Percentiles rank a stretch among this genome's conserved stretches.
phyloP scores from a whole-genome alignment of 2,113 vertebrate species.

The Vulpes vulpes region DNA sequence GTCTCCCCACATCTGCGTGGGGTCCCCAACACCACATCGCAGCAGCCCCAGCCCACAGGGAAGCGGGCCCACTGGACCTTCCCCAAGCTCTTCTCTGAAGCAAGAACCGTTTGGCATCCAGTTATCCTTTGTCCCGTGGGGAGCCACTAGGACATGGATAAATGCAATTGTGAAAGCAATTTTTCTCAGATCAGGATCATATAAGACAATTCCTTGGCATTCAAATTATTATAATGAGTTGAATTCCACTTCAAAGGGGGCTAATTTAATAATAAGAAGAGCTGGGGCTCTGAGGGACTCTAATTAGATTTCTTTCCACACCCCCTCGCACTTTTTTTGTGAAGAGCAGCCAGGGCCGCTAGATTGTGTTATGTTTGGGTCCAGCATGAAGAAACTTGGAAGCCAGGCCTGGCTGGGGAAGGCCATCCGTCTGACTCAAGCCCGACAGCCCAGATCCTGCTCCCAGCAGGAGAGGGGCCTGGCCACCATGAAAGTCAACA shows the following conservation, averaged over 20 bases:
- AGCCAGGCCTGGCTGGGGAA: conserved; percentile 57
- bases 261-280: conserved; percentile 68
- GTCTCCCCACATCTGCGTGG: background rate
- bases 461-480: conserved; percentile 61
- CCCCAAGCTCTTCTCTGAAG: background rate
- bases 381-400: conserved; percentile 63
- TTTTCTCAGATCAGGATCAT: conserved; percentile 27
- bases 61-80: background rate
- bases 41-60: background rate
- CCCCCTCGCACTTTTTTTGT: conserved; percentile 60
- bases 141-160: background rate
- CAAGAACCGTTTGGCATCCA: background rate
- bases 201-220: conserved; percentile 55
- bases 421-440: conserved; percentile 70
- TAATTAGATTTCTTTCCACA: conserved; percentile 81
- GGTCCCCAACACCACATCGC: background rate
- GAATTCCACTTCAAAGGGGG: conserved; percentile 60
- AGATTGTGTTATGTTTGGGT: conserved; percentile 72
- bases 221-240: conserved; percentile 72
- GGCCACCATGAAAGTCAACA: conserved; percentile 24
- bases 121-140: background rate
- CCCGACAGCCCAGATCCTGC: conserved; percentile 71
- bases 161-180: conserved; percentile 30
- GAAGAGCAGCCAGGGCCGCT: conserved; percentile 72
- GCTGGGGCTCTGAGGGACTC: background rate